These are phyloP conservation scores for Drosophila subpulchrella DNA, from an alignment of 1,140 invertebrate species.

Conservation along the genomic window DNA sequence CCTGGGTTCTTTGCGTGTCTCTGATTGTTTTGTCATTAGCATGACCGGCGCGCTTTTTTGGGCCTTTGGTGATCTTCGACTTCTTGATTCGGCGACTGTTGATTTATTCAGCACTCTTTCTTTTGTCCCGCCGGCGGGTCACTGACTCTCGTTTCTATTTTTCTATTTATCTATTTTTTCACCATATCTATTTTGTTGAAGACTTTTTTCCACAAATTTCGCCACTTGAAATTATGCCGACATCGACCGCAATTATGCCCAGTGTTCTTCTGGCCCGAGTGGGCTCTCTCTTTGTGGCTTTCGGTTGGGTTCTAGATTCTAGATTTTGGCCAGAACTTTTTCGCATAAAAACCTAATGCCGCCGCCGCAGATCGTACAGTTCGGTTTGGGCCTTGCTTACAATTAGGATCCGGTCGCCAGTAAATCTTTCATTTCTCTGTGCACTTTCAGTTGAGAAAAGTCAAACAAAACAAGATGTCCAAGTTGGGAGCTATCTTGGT, in stretches of 20 bases:
- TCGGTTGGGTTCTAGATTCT: conserved; percentile 4
- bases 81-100: conserved; percentile 25
- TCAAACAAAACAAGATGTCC: conserved; percentile 27
- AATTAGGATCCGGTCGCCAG: conserved; percentile 61
- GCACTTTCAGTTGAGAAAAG: neutral
- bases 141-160: conserved; percentile 31
- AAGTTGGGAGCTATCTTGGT: conserved; percentile 53
- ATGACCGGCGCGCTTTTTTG: conserved; percentile 34
- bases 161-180: conserved; percentile 2
- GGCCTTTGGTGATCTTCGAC: conserved; percentile 31
- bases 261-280: conserved; percentile 47
- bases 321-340: conserved; percentile 57
- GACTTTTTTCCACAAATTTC: conserved; percentile 18
- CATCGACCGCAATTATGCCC: conserved; percentile 74
- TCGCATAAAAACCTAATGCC: conserved; percentile 78
- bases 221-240: conserved; percentile 77
- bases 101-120: conserved; percentile 35
- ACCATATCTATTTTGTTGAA: conserved; percentile 5
- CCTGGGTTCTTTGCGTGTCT: conserved; percentile 27
- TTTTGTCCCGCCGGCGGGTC: conserved; percentile 24
- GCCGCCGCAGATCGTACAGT: conserved; percentile 64
- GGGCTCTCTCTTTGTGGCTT: conserved; percentile 30
- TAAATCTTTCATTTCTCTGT: neutral
- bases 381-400: conserved; percentile 74
- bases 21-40: conserved; percentile 80